Evolutionary conservation across 1,140 invertebrate genomes (phyloP), one percentile per base, ranked within the genome.

Genomic region (Drosophila saltans): DNA sequence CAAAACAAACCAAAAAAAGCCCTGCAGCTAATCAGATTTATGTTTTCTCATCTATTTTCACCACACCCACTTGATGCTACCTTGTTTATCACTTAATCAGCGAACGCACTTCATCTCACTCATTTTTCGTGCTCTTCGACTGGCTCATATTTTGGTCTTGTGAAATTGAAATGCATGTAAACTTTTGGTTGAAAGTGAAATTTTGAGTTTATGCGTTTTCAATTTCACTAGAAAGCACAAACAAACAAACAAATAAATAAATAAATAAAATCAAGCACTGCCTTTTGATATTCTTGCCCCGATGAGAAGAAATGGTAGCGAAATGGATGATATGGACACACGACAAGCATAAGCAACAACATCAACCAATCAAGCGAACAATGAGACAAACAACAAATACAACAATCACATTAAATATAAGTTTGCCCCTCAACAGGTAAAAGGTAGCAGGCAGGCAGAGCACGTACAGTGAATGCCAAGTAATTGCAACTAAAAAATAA

Each of bases 141-240:
- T 41, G 26, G 45, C 68, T 57, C 11, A 8, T 11, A 16, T 48
- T 10, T 45, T 24, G 57, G 41, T 33, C 52, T 66, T 80, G 72
- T 67, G 58, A 75, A 82, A 75, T 80, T 58, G 66, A 45, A 61
- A 8, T 11, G 36, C 33, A 57, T 36, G 45, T 24, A 0, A 24
- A 48, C 6, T 48, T 48, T 52, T 48, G 41, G 60, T 58, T 88
- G 83, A 86, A 86, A 86, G 83, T 86, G 83, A 86, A 86, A 89
- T 75, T 69, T 86, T 76, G 70, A 56, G 26, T 58, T 69, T 72
- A 78, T 88, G 61, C 62, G 83, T 89, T 88, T 88, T 88, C 83
- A 88, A 88, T 88, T 88, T 88, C 83, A 88, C 80, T 88, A 80
- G 84, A 88, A 88, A 89, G 84, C 83, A 68, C 45, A 48, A 60